A percentile compares a stretch with the other conserved stretches of the same genome.
Evolutionary conservation across 2,113 vertebrate species (phyloP).

Genomic region (Cololabis saira): DNA sequence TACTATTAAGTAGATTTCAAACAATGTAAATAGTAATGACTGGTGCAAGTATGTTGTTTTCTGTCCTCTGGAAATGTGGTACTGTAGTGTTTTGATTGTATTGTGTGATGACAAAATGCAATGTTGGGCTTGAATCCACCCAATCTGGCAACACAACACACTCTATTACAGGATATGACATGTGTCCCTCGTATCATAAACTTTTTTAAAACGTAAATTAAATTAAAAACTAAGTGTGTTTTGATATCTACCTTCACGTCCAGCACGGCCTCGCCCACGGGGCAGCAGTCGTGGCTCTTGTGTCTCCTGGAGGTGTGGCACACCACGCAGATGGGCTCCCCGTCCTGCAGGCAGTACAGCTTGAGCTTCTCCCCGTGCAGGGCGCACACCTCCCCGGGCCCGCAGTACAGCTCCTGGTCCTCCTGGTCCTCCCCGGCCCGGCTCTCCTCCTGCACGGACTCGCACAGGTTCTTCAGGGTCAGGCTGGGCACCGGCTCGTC

Average conservation of each 20-base stretch:
- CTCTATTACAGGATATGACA: no score
- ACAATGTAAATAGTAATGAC: no score
- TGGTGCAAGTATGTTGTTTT: no score
- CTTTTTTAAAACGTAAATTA: no score
- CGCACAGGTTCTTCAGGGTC: slow-evolving; percentile 77
- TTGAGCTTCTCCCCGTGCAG: slow-evolving; percentile 76
- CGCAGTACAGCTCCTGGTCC: slow-evolving; percentile 47
- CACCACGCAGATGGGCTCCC: slow-evolving; percentile 76
- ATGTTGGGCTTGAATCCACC: no score
- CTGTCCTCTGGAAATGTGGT: no score
- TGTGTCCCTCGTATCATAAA: no score
- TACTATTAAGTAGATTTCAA: no score
- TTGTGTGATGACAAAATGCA: no score
- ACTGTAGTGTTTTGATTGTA: no score
- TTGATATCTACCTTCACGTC: slow-evolving; percentile 68
- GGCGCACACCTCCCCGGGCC: slow-evolving; percentile 60
- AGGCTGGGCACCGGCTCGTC: slow-evolving; percentile 73
- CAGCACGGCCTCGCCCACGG: slow-evolving; percentile 63
- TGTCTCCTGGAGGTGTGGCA: slow-evolving; percentile 79
- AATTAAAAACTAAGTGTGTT: background rate
- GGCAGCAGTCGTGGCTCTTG: slow-evolving; percentile 75
- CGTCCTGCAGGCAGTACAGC: slow-evolving; percentile 75
- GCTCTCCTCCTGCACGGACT: slow-evolving; percentile 57
- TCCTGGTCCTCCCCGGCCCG: background rate
- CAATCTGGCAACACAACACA: no score